Percentiles rank a stretch among this genome's conserved stretches.
These are phyloP conservation scores for Aurelia sp. DNA, from an alignment of 30 jellyfish, hydroid and myxozoan species.

Conservation along the genomic window DNA sequence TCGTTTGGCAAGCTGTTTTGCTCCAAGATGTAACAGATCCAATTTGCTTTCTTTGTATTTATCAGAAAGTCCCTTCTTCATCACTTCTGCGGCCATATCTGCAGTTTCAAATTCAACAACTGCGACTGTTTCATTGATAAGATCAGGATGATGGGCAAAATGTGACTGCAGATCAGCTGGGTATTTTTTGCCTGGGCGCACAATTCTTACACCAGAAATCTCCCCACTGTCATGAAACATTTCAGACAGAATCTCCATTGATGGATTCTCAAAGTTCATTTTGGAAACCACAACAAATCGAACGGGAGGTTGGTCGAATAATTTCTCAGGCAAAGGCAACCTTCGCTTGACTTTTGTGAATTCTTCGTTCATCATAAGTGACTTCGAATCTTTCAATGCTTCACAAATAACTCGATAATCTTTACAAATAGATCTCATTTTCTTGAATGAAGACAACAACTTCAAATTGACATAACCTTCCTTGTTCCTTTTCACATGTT, in stretches of 20 bases:
- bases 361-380: slow-evolving; percentile 77
- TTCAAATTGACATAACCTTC: slow-evolving; percentile 96
- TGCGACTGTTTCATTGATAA: slow-evolving; percentile 83
- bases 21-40: slow-evolving; percentile 83
- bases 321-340: slow-evolving; percentile 88
- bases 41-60: slow-evolving; percentile 47
- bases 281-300: slow-evolving; percentile 86
- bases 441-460: slow-evolving; percentile 89
- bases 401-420: slow-evolving; percentile 89
- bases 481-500: slow-evolving; percentile 95
- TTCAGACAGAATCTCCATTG: slow-evolving; percentile 88
- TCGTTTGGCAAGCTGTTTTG: slow-evolving; percentile 77
- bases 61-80: slow-evolving; percentile 57
- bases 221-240: slow-evolving; percentile 78
- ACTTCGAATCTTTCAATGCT: slow-evolving; percentile 79
- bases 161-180: slow-evolving; percentile 97
- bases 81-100: slow-evolving; percentile 82
- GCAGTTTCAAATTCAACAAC: slow-evolving; percentile 94
- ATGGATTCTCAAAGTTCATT: slow-evolving; percentile 91
- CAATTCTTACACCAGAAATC: slow-evolving; percentile 82
- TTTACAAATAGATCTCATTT: slow-evolving; percentile 85
- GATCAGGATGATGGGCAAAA: slow-evolving; percentile 91
- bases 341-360: slow-evolving; percentile 83
- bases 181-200: slow-evolving; percentile 86
- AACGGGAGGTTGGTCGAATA: slow-evolving; percentile 92